phyloP scores from a whole-genome alignment of 92 coral and sea anemone species.

The Muricea muricata region DNA sequence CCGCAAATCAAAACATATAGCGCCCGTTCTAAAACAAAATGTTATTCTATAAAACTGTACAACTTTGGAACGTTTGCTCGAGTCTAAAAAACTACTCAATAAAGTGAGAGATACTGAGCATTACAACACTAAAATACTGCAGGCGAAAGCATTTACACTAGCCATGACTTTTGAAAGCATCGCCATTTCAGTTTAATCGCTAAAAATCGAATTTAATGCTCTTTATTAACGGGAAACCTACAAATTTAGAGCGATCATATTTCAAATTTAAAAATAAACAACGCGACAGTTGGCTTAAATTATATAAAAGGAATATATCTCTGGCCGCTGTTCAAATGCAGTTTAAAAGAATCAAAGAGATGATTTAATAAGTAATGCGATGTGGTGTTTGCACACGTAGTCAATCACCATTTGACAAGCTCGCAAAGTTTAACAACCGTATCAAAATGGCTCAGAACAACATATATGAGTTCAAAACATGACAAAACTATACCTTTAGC shows the following conservation, averaged over 20 bases:
- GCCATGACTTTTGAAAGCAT: neutral
- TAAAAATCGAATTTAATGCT: neutral
- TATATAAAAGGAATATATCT: neutral
- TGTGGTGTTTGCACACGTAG: neutral
- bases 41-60: neutral
- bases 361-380: neutral
- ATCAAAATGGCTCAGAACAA: neutral
- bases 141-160: neutral
- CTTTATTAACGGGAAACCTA: neutral
- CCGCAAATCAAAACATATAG: neutral
- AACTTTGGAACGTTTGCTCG: neutral
- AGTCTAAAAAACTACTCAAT: neutral
- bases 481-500: constrained; percentile 5
- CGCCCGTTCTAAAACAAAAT: neutral
- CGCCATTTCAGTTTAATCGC: neutral
- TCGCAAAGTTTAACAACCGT: neutral
- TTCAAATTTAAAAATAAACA: constrained; percentile 6
- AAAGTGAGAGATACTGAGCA: neutral
- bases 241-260: constrained; percentile 6
- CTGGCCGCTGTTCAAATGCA: neutral
- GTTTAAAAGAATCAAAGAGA: neutral
- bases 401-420: constrained; percentile 30
- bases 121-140: neutral
- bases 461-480: neutral
- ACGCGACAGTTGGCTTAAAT: neutral